Conservation (phyloP, 2,797 vertebrate species). For the Pygocentrus nattereri region DNA sequence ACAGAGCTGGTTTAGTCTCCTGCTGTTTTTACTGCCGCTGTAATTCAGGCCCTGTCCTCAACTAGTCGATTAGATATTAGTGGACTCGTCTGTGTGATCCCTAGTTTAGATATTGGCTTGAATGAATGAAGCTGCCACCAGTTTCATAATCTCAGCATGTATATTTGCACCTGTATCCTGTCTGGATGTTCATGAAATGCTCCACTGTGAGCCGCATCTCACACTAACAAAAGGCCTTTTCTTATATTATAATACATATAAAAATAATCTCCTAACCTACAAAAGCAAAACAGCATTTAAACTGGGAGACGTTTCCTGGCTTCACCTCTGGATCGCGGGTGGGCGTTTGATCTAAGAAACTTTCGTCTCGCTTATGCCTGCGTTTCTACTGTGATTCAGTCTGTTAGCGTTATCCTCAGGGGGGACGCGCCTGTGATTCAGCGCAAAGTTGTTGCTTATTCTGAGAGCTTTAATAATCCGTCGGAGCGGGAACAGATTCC, state of each 20-base stretch:
- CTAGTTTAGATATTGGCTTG: no score
- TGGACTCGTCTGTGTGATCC: no score
- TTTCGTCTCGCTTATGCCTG: background rate
- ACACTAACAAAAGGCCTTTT: no score
- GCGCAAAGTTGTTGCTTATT: background rate
- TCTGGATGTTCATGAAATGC: no score
- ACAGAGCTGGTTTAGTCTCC: no score
- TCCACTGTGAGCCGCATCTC: no score
- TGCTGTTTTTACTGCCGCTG: no score
- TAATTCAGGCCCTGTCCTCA: no score
- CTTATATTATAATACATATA: background rate
- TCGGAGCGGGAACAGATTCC: background rate
- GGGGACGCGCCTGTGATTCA: background rate
- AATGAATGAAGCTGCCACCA: no score
- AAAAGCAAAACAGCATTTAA: background rate
- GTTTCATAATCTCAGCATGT: no score
- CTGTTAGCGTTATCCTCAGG: background rate
- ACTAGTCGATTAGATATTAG: no score
- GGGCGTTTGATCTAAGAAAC: background rate
- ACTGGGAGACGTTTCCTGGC: background rate
- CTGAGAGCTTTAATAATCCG: background rate
- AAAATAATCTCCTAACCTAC: background rate
- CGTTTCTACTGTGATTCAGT: conserved; percentile 6
- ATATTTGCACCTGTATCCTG: no score
- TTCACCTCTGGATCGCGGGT: background rate